phyloP scores from a whole-genome alignment of 2,797 vertebrate species.

The Capromys pilorides region DNA sequence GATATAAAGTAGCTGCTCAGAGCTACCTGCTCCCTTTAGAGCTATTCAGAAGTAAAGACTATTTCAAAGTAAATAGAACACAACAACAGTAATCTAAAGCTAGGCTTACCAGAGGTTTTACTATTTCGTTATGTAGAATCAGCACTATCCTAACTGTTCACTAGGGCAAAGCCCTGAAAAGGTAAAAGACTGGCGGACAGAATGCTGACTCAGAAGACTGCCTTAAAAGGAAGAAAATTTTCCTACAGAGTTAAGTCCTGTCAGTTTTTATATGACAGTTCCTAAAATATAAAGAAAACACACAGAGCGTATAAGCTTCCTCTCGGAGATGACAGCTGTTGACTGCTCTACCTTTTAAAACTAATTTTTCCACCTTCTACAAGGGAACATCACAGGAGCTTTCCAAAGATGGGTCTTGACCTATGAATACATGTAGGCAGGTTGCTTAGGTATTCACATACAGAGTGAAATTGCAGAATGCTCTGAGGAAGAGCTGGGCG shows the following conservation, averaged over 20 bases:
- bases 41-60: slow-evolving; percentile 35
- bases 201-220: slow-evolving; percentile 86
- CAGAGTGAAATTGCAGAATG: slow-evolving; percentile 75
- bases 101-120: slow-evolving; percentile 35
- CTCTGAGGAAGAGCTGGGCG: neutral
- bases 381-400: slow-evolving; percentile 74
- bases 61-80: slow-evolving; percentile 53
- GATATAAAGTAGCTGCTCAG: neutral
- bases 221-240: slow-evolving; percentile 88
- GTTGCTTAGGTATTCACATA: slow-evolving; percentile 70
- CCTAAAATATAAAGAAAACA: slow-evolving; percentile 75
- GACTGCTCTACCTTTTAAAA: slow-evolving; percentile 49
- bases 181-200: slow-evolving; percentile 66
- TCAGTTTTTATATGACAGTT: slow-evolving; percentile 74
- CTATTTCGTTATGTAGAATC: neutral
- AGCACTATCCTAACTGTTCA: slow-evolving; percentile 20
- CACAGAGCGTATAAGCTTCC: slow-evolving; percentile 70
- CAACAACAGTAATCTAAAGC: neutral
- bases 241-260: slow-evolving; percentile 75
- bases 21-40: neutral
- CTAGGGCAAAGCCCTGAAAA: slow-evolving; percentile 53
- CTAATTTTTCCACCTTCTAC: slow-evolving; percentile 29
- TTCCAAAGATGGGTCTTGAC: slow-evolving; percentile 75
- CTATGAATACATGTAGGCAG: slow-evolving; percentile 59
- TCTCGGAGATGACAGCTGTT: slow-evolving; percentile 49